Conservation (phyloP, 2,113 vertebrate species). For the Ceratotherium simum region DNA sequence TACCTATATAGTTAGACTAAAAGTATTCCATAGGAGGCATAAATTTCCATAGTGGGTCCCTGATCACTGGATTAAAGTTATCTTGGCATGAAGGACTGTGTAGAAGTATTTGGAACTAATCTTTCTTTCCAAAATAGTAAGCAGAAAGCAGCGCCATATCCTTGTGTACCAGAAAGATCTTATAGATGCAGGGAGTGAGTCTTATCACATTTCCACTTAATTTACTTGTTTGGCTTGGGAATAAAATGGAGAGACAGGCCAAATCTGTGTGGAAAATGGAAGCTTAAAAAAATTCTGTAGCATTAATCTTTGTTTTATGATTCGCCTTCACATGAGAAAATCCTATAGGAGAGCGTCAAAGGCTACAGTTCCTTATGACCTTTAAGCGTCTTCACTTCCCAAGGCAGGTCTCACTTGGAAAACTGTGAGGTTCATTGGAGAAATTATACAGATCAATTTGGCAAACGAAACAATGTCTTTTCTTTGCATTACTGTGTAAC, state of each 20-base stretch:
- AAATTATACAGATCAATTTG: background rate
- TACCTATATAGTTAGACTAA: background rate
- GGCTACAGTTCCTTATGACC: background rate
- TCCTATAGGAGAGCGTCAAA: background rate
- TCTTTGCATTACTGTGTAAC: background rate
- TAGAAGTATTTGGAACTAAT: background rate
- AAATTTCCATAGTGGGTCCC: too few species aligned
- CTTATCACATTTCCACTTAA: background rate
- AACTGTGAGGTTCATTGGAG: background rate
- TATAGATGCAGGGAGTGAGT: background rate
- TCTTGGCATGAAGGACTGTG: background rate
- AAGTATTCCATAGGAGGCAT: background rate
- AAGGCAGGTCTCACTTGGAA: background rate
- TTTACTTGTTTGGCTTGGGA: background rate
- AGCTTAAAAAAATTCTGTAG: background rate
- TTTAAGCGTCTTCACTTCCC: background rate
- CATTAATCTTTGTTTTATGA: background rate
- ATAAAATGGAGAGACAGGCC: background rate
- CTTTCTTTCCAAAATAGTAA: background rate
- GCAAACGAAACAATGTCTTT: background rate
- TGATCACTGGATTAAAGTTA: background rate
- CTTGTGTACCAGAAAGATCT: background rate
- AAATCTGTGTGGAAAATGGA: background rate
- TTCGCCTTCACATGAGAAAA: background rate
- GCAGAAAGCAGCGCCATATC: background rate